A percentile compares a stretch with the other conserved stretches of the same genome.
Conservation (phyloP, 2,888 invertebrate species). For the Chelonus formosanus region DNA sequence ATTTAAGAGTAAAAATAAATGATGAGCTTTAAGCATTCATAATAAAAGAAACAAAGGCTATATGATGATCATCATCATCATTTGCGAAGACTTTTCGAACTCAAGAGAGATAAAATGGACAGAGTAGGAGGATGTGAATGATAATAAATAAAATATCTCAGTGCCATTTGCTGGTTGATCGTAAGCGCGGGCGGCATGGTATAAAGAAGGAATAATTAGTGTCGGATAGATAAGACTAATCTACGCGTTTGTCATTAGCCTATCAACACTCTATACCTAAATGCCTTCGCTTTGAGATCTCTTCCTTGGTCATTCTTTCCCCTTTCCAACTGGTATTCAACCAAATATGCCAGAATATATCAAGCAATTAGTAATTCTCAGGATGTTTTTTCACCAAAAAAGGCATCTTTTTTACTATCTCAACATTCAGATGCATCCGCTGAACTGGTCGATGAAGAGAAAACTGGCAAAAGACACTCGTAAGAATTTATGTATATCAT, state of each 20-base stretch:
- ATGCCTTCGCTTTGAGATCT: constrained; percentile 42
- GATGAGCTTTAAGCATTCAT: no score
- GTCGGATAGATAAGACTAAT: constrained; percentile 58
- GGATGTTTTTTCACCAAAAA: constrained; percentile 23
- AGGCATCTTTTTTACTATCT: constrained; percentile 13
- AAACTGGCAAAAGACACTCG: constrained; percentile 22
- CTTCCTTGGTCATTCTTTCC: constrained; percentile 22
- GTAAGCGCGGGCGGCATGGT: constrained; percentile 47
- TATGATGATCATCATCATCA: no score
- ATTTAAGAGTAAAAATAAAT: no score
- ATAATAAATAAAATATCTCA: constrained; percentile 49
- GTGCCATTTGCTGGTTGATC: constrained; percentile 40
- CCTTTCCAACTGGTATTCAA: constrained; percentile 32
- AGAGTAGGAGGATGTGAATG: constrained; percentile 26
- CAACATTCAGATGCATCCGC: constrained; percentile 21
- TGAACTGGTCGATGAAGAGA: constrained; percentile 26
- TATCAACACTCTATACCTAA: constrained; percentile 54
- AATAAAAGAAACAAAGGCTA: no score
- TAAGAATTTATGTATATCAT: constrained; percentile 29
- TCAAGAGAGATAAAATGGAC: constrained; percentile 3
- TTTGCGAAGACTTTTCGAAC: constrained; percentile 5
- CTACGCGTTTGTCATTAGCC: constrained; percentile 64
- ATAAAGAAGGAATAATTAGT: constrained; percentile 63
- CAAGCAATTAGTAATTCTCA: constrained; percentile 57
- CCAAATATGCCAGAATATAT: constrained; percentile 54